These are phyloP conservation scores for Actinia tenebrosa DNA, from an alignment of 64 coral and sea anemone species.

Conservation along the genomic window DNA sequence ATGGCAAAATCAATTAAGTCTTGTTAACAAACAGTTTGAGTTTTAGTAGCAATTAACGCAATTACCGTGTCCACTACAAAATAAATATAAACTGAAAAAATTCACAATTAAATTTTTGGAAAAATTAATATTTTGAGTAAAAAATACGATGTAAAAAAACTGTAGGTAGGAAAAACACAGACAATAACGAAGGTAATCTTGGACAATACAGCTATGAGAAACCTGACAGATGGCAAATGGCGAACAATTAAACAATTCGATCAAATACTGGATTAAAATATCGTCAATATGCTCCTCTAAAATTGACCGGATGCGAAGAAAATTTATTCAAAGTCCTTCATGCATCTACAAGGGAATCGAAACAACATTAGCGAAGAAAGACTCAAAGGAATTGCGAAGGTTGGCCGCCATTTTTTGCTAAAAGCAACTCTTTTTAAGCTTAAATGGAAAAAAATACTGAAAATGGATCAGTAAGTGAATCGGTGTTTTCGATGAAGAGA, in stretches of 20 bases:
- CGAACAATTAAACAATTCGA: constrained; percentile 2
- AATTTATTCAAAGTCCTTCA: background rate
- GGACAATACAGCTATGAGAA: background rate
- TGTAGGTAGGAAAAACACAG: background rate
- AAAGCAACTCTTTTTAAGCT: background rate
- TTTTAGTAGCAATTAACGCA: background rate
- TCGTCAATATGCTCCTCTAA: background rate
- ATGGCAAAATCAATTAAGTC: background rate
- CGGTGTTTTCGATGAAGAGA: background rate
- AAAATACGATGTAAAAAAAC: background rate
- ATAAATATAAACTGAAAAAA: background rate
- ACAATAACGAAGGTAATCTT: background rate
- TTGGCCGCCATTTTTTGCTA: background rate
- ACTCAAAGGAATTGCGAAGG: too few species aligned
- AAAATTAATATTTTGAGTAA: background rate
- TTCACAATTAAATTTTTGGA: background rate
- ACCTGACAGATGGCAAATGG: background rate
- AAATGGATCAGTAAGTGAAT: background rate
- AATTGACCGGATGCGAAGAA: background rate
- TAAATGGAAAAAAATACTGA: background rate
- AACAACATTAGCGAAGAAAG: background rate
- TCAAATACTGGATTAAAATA: background rate
- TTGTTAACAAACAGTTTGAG: background rate
- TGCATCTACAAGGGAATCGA: background rate
- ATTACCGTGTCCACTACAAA: background rate